Evolutionary conservation across 1,140 invertebrate species (phyloP).

Genomic region (Hyles euphorbiae): DNA sequence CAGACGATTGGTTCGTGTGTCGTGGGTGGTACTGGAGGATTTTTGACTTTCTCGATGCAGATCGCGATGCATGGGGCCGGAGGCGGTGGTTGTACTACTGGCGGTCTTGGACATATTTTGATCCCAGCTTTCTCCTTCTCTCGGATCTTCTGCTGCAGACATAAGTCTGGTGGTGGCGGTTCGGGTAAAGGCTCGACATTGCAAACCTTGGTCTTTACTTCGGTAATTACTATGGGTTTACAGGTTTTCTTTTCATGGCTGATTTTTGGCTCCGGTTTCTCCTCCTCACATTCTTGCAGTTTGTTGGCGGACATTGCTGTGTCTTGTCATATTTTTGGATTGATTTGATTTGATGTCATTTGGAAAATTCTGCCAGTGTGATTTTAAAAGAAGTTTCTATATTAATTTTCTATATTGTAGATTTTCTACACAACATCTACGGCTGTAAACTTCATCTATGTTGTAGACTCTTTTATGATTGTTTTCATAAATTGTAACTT

Average conservation of each 20-base stretch:
- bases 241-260: background rate
- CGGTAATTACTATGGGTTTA: background rate
- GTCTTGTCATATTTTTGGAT: background rate
- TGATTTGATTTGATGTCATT: background rate
- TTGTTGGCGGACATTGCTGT: conserved; percentile 3
- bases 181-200: conserved; percentile 34
- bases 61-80: conserved; percentile 35
- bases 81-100: conserved; percentile 24
- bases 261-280: background rate
- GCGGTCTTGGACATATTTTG: conserved; percentile 38
- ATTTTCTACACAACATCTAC: no score
- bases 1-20: conserved; percentile 31
- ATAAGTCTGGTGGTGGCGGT: conserved; percentile 36
- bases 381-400: background rate
- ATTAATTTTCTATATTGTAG: no score
- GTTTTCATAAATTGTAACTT: no score
- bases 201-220: conserved; percentile 30
- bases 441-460: no score
- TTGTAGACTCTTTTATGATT: no score
- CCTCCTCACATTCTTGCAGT: no score
- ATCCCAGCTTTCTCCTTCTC: conserved; percentile 41
- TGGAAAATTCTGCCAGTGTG: background rate
- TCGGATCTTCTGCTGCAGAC: conserved; percentile 37
- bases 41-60: conserved; percentile 54
- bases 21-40: conserved; percentile 24